Base-by-base conservation (phyloP, 2,797 vertebrate genomes). In the Lerista edwardsae region DNA sequence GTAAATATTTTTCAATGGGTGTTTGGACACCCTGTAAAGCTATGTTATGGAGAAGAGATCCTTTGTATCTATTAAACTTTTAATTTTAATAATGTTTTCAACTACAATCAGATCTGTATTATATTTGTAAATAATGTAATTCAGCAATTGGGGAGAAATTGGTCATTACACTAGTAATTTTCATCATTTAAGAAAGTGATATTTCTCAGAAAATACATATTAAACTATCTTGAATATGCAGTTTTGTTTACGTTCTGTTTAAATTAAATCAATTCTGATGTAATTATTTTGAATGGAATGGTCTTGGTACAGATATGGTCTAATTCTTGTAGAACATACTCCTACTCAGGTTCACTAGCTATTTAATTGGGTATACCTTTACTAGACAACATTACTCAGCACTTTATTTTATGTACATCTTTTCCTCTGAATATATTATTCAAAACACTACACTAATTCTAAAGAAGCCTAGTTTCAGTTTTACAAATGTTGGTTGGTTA, bases 61-160 rank as follows among this genome's bases (percentile, higher is more conserved):
- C 96, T 97, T 97, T 97, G 95, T 97, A 97, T 97, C 97, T 97
- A 97, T 97, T 97, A 96, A 98, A 96, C 97, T 95, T 98, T 98
- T 86, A 98, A 98, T 98, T 98, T 98, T 98, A 97, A 97, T 97
- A 98, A 97, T 97, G 96, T 98, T 98, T 97, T 96, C 97, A 96
- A 96, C 97, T 95, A 96, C 97, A 96, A 41, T 97, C 93, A 91
- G 94, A 96, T 97, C 96, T 98, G 98, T 98, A 97, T 97, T 94
- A 96, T 97, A 97, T 97, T 96, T 98, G 97, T 96, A 97, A 95
- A 98, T 96, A 97, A 96, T 98, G 97, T 97, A 97, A 97, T 97
- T 97, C 95, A 96, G 96, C 96, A 96, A 94, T 94, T 95, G 96
- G 96, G 95, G 95, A 93, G 93, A 94, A 95, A 95, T 93, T 89